Conservation (phyloP, 1,140 invertebrate species). For the Bombus consobrinus region DNA sequence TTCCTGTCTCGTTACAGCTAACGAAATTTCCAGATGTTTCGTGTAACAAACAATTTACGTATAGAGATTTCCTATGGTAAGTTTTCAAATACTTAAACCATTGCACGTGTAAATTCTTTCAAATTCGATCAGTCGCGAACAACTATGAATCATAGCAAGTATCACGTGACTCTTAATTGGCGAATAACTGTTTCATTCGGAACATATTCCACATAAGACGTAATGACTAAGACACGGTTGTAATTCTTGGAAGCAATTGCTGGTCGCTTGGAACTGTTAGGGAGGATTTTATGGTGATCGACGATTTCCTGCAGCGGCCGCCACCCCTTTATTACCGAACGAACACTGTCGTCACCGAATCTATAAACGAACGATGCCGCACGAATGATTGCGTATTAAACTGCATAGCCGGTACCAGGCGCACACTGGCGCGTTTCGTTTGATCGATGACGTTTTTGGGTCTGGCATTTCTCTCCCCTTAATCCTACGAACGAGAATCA, state of each 20-base stretch:
- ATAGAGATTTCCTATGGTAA: no score
- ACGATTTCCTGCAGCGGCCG: slow-evolving; percentile 19
- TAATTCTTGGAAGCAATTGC: slow-evolving; percentile 5
- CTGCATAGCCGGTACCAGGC: background rate
- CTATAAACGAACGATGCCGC: slow-evolving; percentile 8
- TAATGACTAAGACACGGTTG: background rate
- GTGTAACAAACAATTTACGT: no score
- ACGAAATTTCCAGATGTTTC: no score
- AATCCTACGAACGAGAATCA: no score
- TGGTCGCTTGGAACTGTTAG: slow-evolving; percentile 6
- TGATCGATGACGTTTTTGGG: slow-evolving; percentile 34
- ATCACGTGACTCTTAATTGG: background rate
- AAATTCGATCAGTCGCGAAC: no score
- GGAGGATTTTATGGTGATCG: slow-evolving; percentile 41
- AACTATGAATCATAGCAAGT: no score
- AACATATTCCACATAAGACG: background rate
- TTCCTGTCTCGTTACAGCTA: no score
- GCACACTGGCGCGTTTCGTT: background rate
- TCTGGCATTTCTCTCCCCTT: no score
- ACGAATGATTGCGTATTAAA: slow-evolving; percentile 34
- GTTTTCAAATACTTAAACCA: no score
- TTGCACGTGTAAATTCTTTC: no score
- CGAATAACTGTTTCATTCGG: background rate
- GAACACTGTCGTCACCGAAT: slow-evolving; percentile 29
- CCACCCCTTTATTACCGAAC: slow-evolving; percentile 35